phyloP scores from a whole-genome alignment of 2,797 vertebrate genomes.

The Australoheros facetus region DNA sequence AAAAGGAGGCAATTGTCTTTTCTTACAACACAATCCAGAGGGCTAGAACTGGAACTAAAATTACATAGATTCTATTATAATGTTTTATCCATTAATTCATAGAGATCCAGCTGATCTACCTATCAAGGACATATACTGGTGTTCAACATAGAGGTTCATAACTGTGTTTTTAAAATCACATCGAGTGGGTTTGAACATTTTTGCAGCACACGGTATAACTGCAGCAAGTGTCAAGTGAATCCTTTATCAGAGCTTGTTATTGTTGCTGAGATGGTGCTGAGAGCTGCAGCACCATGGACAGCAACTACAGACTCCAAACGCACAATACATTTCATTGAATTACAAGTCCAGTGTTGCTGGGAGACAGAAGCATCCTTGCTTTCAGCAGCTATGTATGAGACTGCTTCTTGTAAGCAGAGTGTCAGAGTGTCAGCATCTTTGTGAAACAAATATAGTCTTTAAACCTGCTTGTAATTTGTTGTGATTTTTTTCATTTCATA shows the following conservation, averaged over 20 bases:
- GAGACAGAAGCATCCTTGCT: conserved; percentile 12
- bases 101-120: neutral
- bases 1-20: neutral
- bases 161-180: neutral
- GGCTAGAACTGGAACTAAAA: neutral
- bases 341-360: conserved; percentile 39
- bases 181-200: neutral
- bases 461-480: neutral
- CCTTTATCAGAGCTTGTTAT: neutral
- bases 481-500: neutral
- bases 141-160: neutral
- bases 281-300: conserved; percentile 17
- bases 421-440: neutral
- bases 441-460: neutral
- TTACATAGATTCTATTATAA: neutral
- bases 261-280: conserved; percentile 24
- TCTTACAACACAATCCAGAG: neutral
- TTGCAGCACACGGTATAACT: neutral
- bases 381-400: neutral
- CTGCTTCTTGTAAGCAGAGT: neutral
- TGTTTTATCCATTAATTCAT: neutral
- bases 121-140: neutral
- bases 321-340: conserved; percentile 14
- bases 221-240: neutral
- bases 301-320: conserved; percentile 2